phyloP scores from a whole-genome alignment of 2,888 invertebrate genomes.

The Mimumesa dahlbomi region DNA sequence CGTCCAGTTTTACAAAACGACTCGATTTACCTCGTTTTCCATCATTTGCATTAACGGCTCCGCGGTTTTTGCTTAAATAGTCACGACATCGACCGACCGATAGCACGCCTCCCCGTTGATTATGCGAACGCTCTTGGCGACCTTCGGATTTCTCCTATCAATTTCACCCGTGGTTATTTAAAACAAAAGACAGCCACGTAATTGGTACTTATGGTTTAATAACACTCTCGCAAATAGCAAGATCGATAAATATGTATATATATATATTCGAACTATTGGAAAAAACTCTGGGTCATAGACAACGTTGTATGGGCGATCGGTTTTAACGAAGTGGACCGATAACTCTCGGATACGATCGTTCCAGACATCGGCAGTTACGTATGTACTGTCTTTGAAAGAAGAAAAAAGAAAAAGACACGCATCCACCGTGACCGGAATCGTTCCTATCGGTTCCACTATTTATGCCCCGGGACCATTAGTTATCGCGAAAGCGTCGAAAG shows the following conservation, averaged over 20 bases:
- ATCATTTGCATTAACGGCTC: conserved; percentile 26
- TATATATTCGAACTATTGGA: too few relatives aligned
- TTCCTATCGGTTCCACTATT: conserved; percentile 48
- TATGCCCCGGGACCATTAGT: conserved; percentile 67
- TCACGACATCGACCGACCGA: background rate
- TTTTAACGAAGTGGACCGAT: conserved; percentile 32
- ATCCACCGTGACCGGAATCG: conserved; percentile 4
- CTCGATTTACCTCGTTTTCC: conserved; percentile 31
- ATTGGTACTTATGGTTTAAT: too few relatives aligned
- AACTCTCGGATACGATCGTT: too few relatives aligned
- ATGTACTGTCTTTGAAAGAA: too few relatives aligned
- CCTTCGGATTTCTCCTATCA: too few relatives aligned
- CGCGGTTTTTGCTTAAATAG: conserved; percentile 16
- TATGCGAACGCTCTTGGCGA: too few relatives aligned
- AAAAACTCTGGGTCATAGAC: too few relatives aligned
- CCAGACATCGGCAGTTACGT: background rate
- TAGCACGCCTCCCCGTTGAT: background rate
- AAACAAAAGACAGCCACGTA: background rate
- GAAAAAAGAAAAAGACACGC: conserved; percentile 14
- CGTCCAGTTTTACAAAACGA: conserved; percentile 19
- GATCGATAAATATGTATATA: too few relatives aligned
- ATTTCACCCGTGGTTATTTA: too few relatives aligned
- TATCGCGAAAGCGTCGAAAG: conserved; percentile 68
- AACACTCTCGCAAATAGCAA: too few relatives aligned
- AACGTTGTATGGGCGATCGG: too few relatives aligned